Base-by-base conservation (phyloP, 2,797 vertebrate species). In the Argya squamiceps region DNA sequence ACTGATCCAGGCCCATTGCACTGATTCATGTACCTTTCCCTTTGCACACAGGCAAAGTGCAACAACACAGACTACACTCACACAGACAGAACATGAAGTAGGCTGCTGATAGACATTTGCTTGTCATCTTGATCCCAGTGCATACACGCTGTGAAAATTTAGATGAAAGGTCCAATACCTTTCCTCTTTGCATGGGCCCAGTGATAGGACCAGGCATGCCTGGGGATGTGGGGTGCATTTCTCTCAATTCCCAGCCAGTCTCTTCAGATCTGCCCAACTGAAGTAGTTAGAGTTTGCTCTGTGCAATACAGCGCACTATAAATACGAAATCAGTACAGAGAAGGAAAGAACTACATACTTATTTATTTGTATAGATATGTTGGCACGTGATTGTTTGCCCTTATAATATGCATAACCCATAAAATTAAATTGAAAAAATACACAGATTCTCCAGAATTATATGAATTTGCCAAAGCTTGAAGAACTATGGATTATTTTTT, bases 41-140 rank as follows among this genome's bases (percentile, higher is more conserved):
- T 41, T 34, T 12, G 16, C 14, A 50, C 12, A 34, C 6, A 34
- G 15, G 10, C 19, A 26, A 44, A 71, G 6, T 6, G 3, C 36
- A 50, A 11, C 52, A 59, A 14, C 20, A n/a, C 5, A 10, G 53
- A 37, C 21, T 73, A 34, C 7, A 56, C 8, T 5, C 6, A 50
- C 65, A 62, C 24, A 55, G 27, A 27, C 6, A 78, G 24, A 82
- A 60, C n/a, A 56, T 13, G 36, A 50, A 46, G 9, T 53, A 34
- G 34, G 6, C 11, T 55, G 23, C 1, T 1, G 27, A 27, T 2
- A 55, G 60, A 30, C 3, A 47, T 64, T 2, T 0, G 22, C 87
- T 83, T 62, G 10, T 52, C 17, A 12, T 43, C 39, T 43, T 36
- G 6, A 15, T 32, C 14, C 7, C 30, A 47, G 16, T 71, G 46